Evolutionary conservation across 2,797 vertebrate genomes (phyloP).

Genomic region (Aythya fuligula): DNA sequence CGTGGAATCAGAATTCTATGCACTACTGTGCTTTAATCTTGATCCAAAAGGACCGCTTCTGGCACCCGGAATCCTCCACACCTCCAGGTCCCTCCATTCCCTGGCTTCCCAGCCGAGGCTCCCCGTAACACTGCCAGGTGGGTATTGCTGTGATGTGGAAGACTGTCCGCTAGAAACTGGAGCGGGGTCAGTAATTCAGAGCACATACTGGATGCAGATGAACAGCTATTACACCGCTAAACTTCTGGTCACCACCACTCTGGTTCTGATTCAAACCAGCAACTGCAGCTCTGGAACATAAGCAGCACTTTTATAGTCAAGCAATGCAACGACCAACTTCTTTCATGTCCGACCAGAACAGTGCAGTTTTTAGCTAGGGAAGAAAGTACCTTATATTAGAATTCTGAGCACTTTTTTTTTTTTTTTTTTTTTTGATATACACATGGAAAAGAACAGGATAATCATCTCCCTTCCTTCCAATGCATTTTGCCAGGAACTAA

Average conservation of each 20-base stretch:
- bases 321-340: not conserved
- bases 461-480: not conserved
- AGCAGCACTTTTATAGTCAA: not conserved
- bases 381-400: not conserved
- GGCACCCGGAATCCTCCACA: not conserved
- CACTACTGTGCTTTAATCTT: not conserved
- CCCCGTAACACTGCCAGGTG: not conserved
- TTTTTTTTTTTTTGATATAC: not conserved
- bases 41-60: not conserved
- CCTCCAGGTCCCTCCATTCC: not conserved
- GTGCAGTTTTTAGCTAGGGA: not conserved
- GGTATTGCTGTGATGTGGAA: not conserved
- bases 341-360: not conserved
- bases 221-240: not conserved
- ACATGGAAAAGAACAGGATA: not conserved
- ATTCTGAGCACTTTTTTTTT: not conserved
- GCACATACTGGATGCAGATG: not conserved
- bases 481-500: not conserved
- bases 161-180: not conserved
- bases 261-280: conserved; percentile 11
- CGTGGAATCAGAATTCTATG: not conserved
- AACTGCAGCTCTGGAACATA: not conserved
- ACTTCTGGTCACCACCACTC: not conserved
- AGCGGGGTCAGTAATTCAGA: not conserved
- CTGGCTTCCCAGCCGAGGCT: not conserved